Base-by-base conservation (phyloP, 1,140 invertebrate genomes). In the Aphidius gifuensis region DNA sequence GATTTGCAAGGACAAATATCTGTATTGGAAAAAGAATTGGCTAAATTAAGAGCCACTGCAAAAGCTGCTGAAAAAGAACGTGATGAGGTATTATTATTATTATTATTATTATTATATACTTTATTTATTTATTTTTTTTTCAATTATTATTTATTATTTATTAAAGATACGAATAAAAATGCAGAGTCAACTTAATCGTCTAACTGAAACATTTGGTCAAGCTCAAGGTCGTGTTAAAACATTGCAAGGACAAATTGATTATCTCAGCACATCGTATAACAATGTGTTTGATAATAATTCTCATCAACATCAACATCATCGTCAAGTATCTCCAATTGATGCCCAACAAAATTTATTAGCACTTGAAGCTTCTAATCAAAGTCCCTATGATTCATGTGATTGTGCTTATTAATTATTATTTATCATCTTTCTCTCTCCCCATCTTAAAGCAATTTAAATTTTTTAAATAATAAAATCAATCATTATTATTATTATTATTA, bases 131-230 rank as follows among this genome's bases (percentile, higher is more conserved):
- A 21, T 9, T 42, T 58, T 59, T 38, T 59, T 38, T 58, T 54
- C 48, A 56, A 54, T 50, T 57, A 58, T 50, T 64, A 51, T 32
- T 16, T 16, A 16, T 16, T 16, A 16, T 16, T 16, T 39, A 49
- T 63, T 63, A 62, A 65, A 86, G 83, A 82, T 88, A 16, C 77
- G 87, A 64, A 83, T 85, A 65, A 87, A 87, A 62, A 88, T 89
- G 85, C 85, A 88, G 66, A 82, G 83, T 60, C 87, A 89, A 71
- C 86, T 89, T 51, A 84, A 84, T 63, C 84, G 86, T 48, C 67
- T 88, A 53, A 87, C 85, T 61, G 86, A 88, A 60, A 86, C 87
- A 66, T 88, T 89, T 61, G 83, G 87, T 56, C 85, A 88, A 67
- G 87, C 87, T 3, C 87, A 88, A 68, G 79, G 85, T 56, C 76